Evolutionary conservation across 2,888 invertebrate genomes (phyloP), one percentile per base, ranked within the genome.

Genomic region (Drosophila tripunctata): DNA sequence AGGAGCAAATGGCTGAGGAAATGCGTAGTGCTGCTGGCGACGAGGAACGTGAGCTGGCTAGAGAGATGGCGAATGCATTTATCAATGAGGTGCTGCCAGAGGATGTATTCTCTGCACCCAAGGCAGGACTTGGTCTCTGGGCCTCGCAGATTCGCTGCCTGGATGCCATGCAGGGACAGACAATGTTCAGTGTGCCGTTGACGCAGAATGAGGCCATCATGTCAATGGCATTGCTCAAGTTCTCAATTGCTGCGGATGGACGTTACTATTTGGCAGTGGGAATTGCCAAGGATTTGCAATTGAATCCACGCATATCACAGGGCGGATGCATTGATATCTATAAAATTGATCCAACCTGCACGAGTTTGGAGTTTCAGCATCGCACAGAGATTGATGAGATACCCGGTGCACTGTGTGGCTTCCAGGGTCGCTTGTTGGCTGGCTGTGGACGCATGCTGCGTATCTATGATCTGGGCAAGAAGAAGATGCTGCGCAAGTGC

Each of bases 191-290:
- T 63, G 93, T 98, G 67, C 94, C 96, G 38, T 92, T 99, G 35
- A 96, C 97, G 71, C 99, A 99, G 92, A 99, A 99, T 91, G 98
- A 99, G 90, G 98, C 99, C 0, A 98, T 99, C 0, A 95, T 98
- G 91, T 96, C 98, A 90, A 92, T 96, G 89, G 95, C 96, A 35
- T 92, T 99, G 55, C 94, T 96, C 30, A 96, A 96, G 85, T 98
- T 98, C 92, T 93, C 92, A 0, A 92, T 92, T 15, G 93, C 93
- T 21, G 92, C 91, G 0, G 93, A 93, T 79, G 91, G 91, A 0
- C 91, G 91, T 0, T 90, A 89, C 41, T 94, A 94, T 79, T 90
- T 95, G n/a, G 94, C 98, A 1, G 96, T 99, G 2, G 99, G 99
- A 7, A 95, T 98, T 15, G 97, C 97, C 2, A 96, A 96, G 89